Evolutionary conservation across 1,140 invertebrate species (phyloP).

Genomic region (Leptopilina clavipes): DNA sequence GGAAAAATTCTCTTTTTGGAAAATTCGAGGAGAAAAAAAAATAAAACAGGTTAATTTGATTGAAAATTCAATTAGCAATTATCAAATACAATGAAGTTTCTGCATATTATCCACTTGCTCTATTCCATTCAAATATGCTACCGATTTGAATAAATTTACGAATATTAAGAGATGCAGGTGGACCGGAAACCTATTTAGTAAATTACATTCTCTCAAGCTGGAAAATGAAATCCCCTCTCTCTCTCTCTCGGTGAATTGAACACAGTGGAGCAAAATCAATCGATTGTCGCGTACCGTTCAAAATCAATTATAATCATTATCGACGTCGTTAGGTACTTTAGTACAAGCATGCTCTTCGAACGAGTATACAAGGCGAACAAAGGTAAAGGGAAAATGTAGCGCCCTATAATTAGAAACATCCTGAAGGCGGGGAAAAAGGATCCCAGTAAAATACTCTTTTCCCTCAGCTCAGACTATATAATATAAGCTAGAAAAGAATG

Average conservation of each 20-base stretch:
- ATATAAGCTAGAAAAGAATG: constrained; percentile 20
- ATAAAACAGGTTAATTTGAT: too few relatives aligned
- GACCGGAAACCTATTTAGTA: neutral
- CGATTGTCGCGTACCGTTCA: constrained; percentile 23
- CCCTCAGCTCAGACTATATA: too few relatives aligned
- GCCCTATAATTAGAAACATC: constrained; percentile 34
- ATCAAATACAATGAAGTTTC: too few relatives aligned
- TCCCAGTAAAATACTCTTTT: constrained; percentile 1
- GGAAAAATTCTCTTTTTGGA: too few relatives aligned
- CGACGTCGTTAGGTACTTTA: constrained; percentile 29
- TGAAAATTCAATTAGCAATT: too few relatives aligned
- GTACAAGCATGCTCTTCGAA: constrained; percentile 7
- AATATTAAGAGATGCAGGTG: constrained; percentile 12
- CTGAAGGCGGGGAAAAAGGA: constrained; percentile 27
- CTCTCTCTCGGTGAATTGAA: neutral
- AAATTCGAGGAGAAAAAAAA: neutral
- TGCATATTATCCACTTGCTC: too few relatives aligned
- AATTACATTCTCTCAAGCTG: constrained; percentile 13
- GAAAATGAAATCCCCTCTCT: neutral
- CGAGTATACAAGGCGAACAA: constrained; percentile 12
- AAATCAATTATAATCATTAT: constrained; percentile 33
- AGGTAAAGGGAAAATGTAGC: constrained; percentile 32
- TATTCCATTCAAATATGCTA: neutral
- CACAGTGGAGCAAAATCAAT: neutral
- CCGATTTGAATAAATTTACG: constrained; percentile 7